Evolutionary conservation across 1,140 invertebrate species (phyloP).

Genomic region (Apocrypta bakeri): DNA sequence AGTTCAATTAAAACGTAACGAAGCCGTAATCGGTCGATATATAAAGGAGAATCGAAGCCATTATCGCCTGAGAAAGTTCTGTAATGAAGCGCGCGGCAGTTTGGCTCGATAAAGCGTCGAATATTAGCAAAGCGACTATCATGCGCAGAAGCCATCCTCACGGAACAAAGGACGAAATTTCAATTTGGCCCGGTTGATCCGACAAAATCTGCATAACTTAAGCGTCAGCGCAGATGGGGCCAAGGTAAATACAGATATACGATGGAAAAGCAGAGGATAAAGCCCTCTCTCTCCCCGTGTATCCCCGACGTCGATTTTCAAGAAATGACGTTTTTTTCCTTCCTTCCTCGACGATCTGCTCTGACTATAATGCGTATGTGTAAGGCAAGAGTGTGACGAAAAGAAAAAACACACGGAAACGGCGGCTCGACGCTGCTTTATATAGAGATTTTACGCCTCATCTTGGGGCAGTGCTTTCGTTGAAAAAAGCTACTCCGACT

Average conservation of each 20-base stretch:
- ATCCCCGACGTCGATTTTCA: neutral
- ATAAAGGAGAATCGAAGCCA: neutral
- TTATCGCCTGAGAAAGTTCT: neutral
- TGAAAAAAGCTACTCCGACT: neutral
- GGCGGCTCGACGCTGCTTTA: neutral
- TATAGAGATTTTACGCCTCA: neutral
- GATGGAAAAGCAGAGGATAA: neutral
- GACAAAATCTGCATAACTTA: constrained; percentile 56
- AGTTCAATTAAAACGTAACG: neutral
- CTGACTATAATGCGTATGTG: no score
- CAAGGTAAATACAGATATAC: constrained; percentile 27
- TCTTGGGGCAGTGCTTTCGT: neutral
- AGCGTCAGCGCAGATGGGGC: constrained; percentile 44
- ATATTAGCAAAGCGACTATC: neutral
- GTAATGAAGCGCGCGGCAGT: neutral
- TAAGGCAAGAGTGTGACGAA: neutral
- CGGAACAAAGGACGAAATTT: constrained; percentile 55
- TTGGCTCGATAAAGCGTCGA: neutral
- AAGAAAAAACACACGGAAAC: neutral
- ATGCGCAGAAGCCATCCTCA: neutral
- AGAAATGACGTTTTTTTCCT: neutral
- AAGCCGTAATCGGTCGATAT: neutral
- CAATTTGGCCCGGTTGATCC: constrained; percentile 56
- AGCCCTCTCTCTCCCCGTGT: no score
- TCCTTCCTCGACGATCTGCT: no score